Base-by-base conservation (phyloP, 2,797 vertebrate species). In the Myiotriccus ornatus region DNA sequence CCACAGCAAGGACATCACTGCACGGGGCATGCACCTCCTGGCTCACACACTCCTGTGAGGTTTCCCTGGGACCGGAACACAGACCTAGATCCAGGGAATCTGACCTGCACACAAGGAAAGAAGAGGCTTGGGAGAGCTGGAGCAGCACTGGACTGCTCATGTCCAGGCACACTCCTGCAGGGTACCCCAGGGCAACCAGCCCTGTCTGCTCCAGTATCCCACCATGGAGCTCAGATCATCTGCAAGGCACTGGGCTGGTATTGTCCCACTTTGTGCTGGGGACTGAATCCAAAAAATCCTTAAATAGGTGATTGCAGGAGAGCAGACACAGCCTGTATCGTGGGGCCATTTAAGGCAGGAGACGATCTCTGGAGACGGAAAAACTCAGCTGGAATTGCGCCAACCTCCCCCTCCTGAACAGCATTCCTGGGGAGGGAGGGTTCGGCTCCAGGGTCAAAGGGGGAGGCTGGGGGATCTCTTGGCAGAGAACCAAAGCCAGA, bases 371-470 rank as follows among this genome's bases (percentile, higher is more conserved):
- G 41, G 37, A 43, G 83, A 46, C 39, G 75, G 73, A 95, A 96
- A 96, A 75, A 84, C 32, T 76, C 67, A 70, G 50, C 87, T 94
- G 94, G 85, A 85, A 37, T 50, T 46, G 32, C 0, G 28, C 85
- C 95, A 94, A 23, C 19, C 47, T 94, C 59, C 37, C 44, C 57
- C 63, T n/a, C 23, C 67, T 18, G 18, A 80, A 28, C 55, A 64
- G 43, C 71, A 90, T 93, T 96, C 89, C 84, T 91, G 55, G 8
- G 16, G 57, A 43, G 90, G 85, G 92, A 93, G 43, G 41, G 55
- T 25, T 81, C 8, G 6, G 47, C 80, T 84, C 13, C 37, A 65
- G 74, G 63, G 77, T 87, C 67, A 90, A 7, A 79, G 68, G 32
- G 50, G 23, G 59, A 35, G 39, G 41, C 63, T 52, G 62, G 47